A percentile compares a stretch with the other conserved stretches of the same genome.
phyloP scores from a whole-genome alignment of 2,113 vertebrate genomes.

The Oncorhynchus clarkii region DNA sequence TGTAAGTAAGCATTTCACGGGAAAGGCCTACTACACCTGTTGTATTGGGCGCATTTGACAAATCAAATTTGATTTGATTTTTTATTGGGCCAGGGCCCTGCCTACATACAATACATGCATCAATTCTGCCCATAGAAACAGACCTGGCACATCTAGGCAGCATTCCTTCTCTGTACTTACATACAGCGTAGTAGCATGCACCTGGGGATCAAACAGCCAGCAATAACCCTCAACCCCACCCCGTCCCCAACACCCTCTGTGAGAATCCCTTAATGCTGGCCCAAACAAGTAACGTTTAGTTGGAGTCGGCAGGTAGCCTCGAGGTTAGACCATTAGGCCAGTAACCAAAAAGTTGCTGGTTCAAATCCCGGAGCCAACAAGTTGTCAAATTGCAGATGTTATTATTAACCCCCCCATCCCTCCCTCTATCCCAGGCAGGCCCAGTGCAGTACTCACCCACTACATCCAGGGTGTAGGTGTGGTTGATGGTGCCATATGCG shows the following conservation, averaged over 20 bases:
- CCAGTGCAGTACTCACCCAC: conserved; percentile 81
- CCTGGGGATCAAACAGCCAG: conserved; percentile 43
- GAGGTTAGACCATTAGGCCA: too few relatives aligned
- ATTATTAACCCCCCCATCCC: too few relatives aligned
- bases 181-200: conserved; percentile 24
- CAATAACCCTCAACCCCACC: not conserved
- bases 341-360: too few relatives aligned
- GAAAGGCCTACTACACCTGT: too few relatives aligned
- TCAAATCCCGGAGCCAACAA: too few relatives aligned
- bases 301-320: too few relatives aligned
- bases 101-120: not conserved
- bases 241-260: conserved; percentile 19
- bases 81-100: too few relatives aligned
- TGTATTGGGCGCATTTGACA: too few relatives aligned
- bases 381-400: too few relatives aligned
- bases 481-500: conserved; percentile 89
- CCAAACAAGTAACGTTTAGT: not conserved
- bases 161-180: conserved; percentile 45
- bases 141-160: conserved; percentile 33
- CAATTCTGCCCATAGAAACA: conserved; percentile 31
- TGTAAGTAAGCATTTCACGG: too few relatives aligned
- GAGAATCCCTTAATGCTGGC: conserved; percentile 28
- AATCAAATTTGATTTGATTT: too few relatives aligned
- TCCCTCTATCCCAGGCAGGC: not conserved
- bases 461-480: conserved; percentile 96